Percentiles rank a stretch among this genome's conserved stretches.
These are phyloP conservation scores for Triops cancriformis DNA, from an alignment of 1,140 invertebrate species.

Conservation along the genomic window DNA sequence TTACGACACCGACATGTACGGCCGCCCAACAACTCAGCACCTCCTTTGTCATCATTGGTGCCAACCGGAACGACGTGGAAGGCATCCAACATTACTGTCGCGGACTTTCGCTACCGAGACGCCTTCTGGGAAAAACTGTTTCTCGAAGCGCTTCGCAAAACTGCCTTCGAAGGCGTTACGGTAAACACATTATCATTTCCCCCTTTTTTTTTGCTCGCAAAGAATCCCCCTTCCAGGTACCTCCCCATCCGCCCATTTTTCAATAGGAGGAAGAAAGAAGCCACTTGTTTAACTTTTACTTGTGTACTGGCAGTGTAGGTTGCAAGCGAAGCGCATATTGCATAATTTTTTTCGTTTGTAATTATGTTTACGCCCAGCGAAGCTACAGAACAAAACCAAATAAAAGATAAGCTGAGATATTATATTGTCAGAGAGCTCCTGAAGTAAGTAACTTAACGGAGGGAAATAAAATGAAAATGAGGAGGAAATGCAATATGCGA, in stretches of 20 bases:
- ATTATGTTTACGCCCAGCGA: too few species aligned
- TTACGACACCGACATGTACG: conserved; percentile 45
- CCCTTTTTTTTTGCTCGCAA: neutral
- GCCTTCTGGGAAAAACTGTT: conserved; percentile 80
- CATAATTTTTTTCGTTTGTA: neutral
- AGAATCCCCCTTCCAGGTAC: neutral
- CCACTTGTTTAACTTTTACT: neutral
- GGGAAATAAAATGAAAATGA: too few species aligned
- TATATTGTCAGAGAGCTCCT: too few species aligned
- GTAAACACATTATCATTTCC: conserved; percentile 48
- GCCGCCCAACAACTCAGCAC: conserved; percentile 4
- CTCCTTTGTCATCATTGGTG: neutral
- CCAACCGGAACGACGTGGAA: neutral
- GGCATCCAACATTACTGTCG: conserved; percentile 44
- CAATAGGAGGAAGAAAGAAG: neutral
- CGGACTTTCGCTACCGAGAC: conserved; percentile 73
- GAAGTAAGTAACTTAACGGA: too few species aligned
- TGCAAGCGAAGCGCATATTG: neutral
- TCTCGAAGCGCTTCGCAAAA: conserved; percentile 75
- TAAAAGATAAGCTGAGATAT: too few species aligned
- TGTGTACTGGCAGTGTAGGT: neutral
- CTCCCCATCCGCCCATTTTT: neutral
- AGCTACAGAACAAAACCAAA: too few species aligned
- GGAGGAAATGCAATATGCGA: too few species aligned
- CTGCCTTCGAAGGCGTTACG: conserved; percentile 87